Conservation (phyloP, 2,113 vertebrate species). For the Pipra filicauda region DNA sequence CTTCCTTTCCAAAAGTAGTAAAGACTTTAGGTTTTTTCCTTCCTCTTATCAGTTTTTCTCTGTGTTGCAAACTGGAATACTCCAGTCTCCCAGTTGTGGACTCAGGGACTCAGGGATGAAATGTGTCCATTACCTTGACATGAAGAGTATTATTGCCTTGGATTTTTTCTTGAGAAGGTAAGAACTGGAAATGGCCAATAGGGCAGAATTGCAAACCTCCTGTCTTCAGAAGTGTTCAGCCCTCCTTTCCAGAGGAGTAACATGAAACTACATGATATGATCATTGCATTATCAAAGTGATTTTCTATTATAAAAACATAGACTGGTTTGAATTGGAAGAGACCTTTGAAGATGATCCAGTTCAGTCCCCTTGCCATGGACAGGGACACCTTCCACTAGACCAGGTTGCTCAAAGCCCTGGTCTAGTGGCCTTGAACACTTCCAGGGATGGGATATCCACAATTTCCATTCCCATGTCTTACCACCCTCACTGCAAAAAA, state of each 20-base stretch:
- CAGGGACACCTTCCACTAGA: neutral
- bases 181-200: neutral
- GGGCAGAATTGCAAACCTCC: neutral
- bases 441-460: neutral
- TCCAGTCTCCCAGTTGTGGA: neutral
- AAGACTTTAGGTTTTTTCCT: neutral
- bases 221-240: neutral
- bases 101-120: neutral
- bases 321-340: neutral
- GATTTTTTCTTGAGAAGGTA: neutral
- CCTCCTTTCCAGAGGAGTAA: neutral
- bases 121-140: neutral
- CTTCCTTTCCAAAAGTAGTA: neutral
- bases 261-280: neutral
- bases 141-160: neutral
- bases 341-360: neutral
- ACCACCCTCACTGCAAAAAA: accelerated
- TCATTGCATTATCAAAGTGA: neutral
- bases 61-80: neutral
- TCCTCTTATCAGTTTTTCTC: neutral
- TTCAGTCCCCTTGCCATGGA: neutral
- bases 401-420: neutral
- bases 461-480: neutral
- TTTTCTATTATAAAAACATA: neutral
- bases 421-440: neutral